Base-by-base conservation (phyloP, 2,888 invertebrate genomes). In the Macropis europaea region DNA sequence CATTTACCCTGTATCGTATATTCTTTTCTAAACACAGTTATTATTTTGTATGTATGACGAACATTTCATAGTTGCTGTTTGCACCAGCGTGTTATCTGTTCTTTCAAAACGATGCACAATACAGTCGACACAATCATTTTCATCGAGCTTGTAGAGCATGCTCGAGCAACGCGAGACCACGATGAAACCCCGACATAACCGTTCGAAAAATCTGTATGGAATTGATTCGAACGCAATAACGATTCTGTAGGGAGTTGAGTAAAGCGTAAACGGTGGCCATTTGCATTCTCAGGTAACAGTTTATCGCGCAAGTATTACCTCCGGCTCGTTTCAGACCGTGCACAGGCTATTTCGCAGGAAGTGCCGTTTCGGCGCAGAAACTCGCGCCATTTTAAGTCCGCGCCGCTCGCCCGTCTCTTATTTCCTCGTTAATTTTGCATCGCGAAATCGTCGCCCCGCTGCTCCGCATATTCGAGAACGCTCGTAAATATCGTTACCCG, bases 241-340 rank as follows among this genome's bases (percentile, higher is more conserved):
- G 28, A 36, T 40, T 47, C 48, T 43, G 45, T 34, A 22, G 54
- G 42, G 45, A 32, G 53, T 69, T 24, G 57, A 77, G 64, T 62
- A 50, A 64, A 38, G 70, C 63, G 71, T 70, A 68, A 79, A 72
- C 72, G 68, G 42, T 53, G 45, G 59, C 32, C 67, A 77, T 79
- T 75, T 64, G 64, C 64, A 77, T 79, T 75, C 63, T 61, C 57
- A 57, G 79, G 68, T 57, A 79, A 59, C 72, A 54, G 79, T 84
- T 82, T 83, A 76, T 82, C 73, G 77, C 75, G 73, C 73, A 76
- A 82, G 77, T 83, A 79, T 82, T 84, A 81, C 79, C 73, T 64
- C 73, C n/a, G n/a, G 73, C 68, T 75, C 70, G 75, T 78, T 77
- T 76, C 64, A 53, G 73, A 69, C 73, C 69, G 71, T 68, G 73